phyloP scores from a whole-genome alignment of 2,888 invertebrate genomes.

The Meloe dianella region DNA sequence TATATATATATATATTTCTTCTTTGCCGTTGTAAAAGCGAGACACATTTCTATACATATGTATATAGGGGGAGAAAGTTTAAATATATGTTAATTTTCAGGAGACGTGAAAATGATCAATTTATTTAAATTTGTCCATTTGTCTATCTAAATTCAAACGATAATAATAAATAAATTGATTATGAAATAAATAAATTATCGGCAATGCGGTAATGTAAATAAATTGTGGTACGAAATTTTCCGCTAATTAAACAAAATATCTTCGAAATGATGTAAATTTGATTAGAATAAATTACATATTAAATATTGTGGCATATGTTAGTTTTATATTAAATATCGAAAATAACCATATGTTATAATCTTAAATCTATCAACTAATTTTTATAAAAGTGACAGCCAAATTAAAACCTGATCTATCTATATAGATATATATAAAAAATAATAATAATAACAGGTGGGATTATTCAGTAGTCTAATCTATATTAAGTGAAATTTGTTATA shows the following conservation, averaged over 20 bases:
- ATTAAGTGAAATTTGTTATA: conserved; percentile 46
- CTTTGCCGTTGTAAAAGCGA: conserved; percentile 37
- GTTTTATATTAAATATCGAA: conserved; percentile 30
- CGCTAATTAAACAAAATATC: conserved; percentile 19
- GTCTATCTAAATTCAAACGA: conserved; percentile 18
- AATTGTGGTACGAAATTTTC: not conserved
- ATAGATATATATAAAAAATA: conserved; percentile 27
- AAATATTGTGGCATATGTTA: conserved; percentile 30
- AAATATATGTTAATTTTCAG: conserved; percentile 42
- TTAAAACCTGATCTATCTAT: conserved; percentile 47
- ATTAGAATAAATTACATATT: conserved; percentile 28
- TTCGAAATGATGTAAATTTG: conserved; percentile 25
- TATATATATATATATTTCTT: conserved; percentile 34
- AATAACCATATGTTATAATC: conserved; percentile 46
- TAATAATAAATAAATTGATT: conserved; percentile 5
- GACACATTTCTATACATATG: conserved; percentile 40
- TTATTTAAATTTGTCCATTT: conserved; percentile 16
- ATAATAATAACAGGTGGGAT: conserved; percentile 27
- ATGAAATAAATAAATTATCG: conserved; percentile 9
- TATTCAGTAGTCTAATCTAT: conserved; percentile 45
- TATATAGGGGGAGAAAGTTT: conserved; percentile 38
- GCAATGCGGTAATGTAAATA: not conserved
- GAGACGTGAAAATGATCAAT: conserved; percentile 37
- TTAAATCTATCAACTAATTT: conserved; percentile 47
- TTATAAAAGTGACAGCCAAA: conserved; percentile 40